Evolutionary conservation across 2,797 vertebrate genomes (phyloP).

Genomic region (Melanotaenia pygmaea): DNA sequence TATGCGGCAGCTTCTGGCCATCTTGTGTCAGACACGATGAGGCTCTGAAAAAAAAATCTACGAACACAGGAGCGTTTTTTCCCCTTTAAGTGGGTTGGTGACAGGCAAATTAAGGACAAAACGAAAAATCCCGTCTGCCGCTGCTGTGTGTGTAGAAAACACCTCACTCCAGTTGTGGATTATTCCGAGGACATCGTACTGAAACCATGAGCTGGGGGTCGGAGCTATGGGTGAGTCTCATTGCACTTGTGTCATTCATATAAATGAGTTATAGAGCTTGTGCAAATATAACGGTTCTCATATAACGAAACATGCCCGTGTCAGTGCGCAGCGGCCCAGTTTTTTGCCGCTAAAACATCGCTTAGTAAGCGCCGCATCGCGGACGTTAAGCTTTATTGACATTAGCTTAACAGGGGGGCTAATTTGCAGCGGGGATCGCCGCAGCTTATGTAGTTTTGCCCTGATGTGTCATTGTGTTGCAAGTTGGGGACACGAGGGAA

Average conservation of each 20-base stretch:
- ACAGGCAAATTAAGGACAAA: constrained; percentile 19
- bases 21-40: constrained; percentile 78
- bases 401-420: constrained; percentile 17
- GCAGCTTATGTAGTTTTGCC: not conserved
- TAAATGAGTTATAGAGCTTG: not conserved
- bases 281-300: constrained; percentile 40
- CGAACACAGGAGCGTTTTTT: not conserved
- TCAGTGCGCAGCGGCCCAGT: constrained; percentile 25
- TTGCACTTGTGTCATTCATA: constrained; percentile 18
- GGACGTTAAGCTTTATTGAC: not conserved
- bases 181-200: constrained; percentile 75
- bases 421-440: constrained; percentile 34
- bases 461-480: not conserved
- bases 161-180: constrained; percentile 78
- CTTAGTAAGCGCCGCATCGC: not conserved
- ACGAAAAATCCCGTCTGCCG: constrained; percentile 33
- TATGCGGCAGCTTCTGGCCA: constrained; percentile 68
- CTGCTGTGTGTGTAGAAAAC: constrained; percentile 54
- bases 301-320: not conserved
- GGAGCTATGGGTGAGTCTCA: constrained; percentile 85
- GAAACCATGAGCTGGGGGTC: constrained; percentile 89
- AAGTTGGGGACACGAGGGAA: too few relatives aligned
- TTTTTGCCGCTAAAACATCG: constrained; percentile 28
- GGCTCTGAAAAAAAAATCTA: constrained; percentile 45
- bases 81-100: not conserved